phyloP scores from a whole-genome alignment of 2,888 invertebrate species.

The Ophioninae sp. region DNA sequence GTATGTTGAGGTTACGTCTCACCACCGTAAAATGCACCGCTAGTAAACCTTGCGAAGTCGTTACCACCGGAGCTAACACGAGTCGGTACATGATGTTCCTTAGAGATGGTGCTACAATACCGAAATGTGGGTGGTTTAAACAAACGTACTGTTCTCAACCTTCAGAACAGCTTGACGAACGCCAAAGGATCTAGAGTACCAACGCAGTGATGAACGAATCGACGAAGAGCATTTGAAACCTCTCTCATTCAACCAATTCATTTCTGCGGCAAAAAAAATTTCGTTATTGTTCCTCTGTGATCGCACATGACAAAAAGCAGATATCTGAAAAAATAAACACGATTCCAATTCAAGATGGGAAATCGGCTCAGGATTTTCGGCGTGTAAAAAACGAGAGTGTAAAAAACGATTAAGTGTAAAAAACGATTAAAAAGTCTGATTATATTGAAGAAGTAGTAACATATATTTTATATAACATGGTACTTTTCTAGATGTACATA shows the following conservation, averaged over 20 bases:
- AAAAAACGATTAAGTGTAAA: no score
- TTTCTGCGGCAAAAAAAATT: no score
- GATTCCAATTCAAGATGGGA: not conserved
- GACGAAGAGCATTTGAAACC: no score
- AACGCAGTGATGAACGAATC: no score
- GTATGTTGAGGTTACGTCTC: no score
- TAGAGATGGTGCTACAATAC: not conserved
- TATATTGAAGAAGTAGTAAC: conserved; percentile 67
- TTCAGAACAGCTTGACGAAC: no score
- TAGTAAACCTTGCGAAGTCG: not conserved
- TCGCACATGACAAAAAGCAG: no score
- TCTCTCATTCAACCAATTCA: no score
- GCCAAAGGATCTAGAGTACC: no score
- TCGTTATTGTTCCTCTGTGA: no score
- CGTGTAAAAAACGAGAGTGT: conserved; percentile 19
- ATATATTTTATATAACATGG: conserved; percentile 76
- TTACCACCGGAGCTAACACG: not conserved
- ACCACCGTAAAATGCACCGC: not conserved
- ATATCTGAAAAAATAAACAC: not conserved
- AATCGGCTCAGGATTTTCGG: conserved; percentile 12
- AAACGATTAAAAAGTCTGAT: conserved; percentile 38
- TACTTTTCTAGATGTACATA: conserved; percentile 74
- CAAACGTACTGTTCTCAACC: no score
- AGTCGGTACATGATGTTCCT: not conserved
- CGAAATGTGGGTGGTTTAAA: no score